Conservation (phyloP, 2,797 vertebrate species). For the Acanthopagrus latus region DNA sequence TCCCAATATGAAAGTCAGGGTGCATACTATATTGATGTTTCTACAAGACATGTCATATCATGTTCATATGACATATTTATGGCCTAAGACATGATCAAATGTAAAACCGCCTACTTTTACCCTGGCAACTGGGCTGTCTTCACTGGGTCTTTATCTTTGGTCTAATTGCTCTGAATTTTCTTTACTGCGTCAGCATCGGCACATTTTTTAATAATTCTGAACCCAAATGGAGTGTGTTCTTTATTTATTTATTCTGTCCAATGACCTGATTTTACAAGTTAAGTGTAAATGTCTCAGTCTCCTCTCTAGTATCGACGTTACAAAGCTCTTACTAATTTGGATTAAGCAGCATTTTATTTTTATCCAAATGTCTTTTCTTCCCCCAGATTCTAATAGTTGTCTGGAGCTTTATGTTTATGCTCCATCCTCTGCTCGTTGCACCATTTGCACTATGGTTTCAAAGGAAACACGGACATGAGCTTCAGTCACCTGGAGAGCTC, state of each 20-base stretch:
- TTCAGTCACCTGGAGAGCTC: not conserved
- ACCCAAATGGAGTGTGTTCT: not conserved
- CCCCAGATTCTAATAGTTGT: too few relatives aligned
- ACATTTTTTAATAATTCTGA: not conserved
- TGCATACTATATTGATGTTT: too few relatives aligned
- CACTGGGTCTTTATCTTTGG: not conserved
- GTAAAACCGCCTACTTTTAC: too few relatives aligned
- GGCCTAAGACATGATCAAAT: too few relatives aligned
- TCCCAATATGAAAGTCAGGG: too few relatives aligned
- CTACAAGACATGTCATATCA: too few relatives aligned
- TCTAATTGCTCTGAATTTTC: not conserved
- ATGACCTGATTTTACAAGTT: not conserved
- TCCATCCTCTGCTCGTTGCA: not conserved
- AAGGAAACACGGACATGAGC: not conserved
- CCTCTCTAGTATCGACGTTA: not conserved
- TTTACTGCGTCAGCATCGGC: not conserved
- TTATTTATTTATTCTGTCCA: not conserved
- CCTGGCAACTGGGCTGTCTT: not conserved
- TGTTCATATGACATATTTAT: too few relatives aligned
- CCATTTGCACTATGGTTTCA: not conserved
- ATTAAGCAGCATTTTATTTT: not conserved
- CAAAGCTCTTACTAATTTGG: not conserved
- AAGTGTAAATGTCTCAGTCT: too few relatives aligned
- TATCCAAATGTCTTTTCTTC: not conserved
- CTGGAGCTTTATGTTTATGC: not conserved